Evolutionary conservation across 2,888 invertebrate species (phyloP).

Genomic region (Limnephilus lunatus): DNA sequence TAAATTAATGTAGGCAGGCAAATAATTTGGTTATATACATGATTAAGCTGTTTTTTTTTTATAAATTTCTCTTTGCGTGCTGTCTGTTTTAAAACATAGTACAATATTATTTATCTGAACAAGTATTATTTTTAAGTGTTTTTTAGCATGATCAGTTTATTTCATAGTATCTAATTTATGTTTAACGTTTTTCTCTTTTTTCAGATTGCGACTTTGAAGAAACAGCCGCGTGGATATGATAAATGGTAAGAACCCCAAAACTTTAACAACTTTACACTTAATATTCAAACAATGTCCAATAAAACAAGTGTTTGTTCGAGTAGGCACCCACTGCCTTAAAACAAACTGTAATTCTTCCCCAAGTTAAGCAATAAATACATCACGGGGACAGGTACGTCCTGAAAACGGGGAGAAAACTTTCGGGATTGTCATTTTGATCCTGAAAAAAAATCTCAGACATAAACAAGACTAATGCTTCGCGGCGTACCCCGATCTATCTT

Average conservation of each 20-base stretch:
- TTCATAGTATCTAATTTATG: neutral
- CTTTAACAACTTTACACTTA: neutral
- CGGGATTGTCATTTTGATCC: conserved; percentile 10
- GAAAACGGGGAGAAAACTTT: conserved; percentile 25
- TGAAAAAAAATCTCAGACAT: conserved; percentile 49
- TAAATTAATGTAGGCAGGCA: no score
- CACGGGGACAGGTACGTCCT: conserved; percentile 10
- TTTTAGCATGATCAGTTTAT: neutral
- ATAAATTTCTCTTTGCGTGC: no score
- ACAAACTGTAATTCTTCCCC: neutral
- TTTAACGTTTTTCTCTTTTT: neutral
- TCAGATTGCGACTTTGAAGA: neutral
- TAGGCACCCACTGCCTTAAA: neutral
- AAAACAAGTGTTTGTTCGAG: neutral
- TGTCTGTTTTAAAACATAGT: no score
- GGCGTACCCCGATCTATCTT: conserved; percentile 19
- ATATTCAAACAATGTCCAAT: neutral
- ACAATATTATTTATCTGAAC: no score
- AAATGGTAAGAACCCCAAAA: neutral
- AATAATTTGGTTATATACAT: no score
- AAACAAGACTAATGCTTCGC: conserved; percentile 53
- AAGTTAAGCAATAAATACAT: conserved; percentile 30
- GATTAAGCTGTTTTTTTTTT: no score
- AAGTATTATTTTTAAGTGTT: no score
- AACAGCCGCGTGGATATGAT: neutral